Conservation (phyloP, 1,140 invertebrate species). For the Drosophila melanica region DNA sequence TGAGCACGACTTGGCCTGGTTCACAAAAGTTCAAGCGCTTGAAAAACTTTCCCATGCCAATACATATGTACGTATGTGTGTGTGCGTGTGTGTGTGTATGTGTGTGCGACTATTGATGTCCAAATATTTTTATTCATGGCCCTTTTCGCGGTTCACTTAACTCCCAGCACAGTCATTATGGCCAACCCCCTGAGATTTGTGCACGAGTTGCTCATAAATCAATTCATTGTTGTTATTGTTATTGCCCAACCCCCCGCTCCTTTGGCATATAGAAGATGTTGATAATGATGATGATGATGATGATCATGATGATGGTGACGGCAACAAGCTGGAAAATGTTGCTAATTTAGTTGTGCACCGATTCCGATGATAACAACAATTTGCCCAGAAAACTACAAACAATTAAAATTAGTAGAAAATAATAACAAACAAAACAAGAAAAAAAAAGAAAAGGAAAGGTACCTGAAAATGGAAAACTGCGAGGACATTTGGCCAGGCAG, state of each 20-base stretch:
- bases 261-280: neutral
- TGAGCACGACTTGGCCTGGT: constrained; percentile 29
- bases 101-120: constrained; percentile 68
- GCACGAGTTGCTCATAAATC: constrained; percentile 78
- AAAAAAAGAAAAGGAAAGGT: no score
- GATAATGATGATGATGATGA: constrained; percentile 17
- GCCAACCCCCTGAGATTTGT: constrained; percentile 52
- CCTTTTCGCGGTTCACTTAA: constrained; percentile 81
- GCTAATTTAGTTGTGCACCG: constrained; percentile 63
- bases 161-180: constrained; percentile 72
- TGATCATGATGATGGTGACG: constrained; percentile 48
- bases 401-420: no score
- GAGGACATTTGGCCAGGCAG: neutral
- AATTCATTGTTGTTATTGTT: constrained; percentile 66
- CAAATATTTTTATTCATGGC: constrained; percentile 82
- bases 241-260: neutral
- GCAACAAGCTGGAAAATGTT: constrained; percentile 78
- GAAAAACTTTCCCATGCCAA: constrained; percentile 62
- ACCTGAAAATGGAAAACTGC: no score
- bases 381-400: constrained; percentile 32
- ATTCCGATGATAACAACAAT: constrained; percentile 41
- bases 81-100: constrained; percentile 16
- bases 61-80: constrained; percentile 12
- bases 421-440: no score
- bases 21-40: constrained; percentile 24